Conservation (phyloP, 2,113 vertebrate species). For the Baryphthengus martii region DNA sequence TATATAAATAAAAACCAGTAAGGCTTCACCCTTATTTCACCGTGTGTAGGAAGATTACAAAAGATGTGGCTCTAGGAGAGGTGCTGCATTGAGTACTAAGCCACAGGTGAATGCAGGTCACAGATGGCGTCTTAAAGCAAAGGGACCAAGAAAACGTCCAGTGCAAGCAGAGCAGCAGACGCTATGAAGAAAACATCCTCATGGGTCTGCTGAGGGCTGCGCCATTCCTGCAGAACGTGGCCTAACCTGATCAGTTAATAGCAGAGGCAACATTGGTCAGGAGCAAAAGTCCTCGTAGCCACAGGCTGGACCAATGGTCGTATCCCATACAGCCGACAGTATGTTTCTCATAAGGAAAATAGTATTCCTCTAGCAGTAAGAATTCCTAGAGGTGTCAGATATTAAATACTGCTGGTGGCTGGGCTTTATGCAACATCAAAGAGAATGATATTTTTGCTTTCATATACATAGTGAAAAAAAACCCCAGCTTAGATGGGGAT, state of each 20-base stretch:
- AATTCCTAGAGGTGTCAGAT: neutral
- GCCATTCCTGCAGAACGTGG: neutral
- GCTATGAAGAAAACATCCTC: neutral
- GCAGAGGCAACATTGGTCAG: neutral
- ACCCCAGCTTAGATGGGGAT: neutral
- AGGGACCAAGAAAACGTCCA: neutral
- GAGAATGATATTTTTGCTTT: neutral
- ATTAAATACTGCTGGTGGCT: neutral
- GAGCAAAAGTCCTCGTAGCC: neutral
- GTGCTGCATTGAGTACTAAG: neutral
- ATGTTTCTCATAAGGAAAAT: neutral
- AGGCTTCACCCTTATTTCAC: neutral
- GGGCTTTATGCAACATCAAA: neutral
- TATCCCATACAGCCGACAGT: neutral
- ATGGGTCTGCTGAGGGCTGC: neutral
- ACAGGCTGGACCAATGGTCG: neutral
- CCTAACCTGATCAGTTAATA: neutral
- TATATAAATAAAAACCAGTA: neutral
- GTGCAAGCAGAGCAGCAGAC: neutral
- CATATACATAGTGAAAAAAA: neutral
- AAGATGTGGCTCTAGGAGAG: neutral
- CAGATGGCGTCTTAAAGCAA: rapidly evolving
- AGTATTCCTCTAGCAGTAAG: neutral
- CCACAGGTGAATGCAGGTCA: neutral
- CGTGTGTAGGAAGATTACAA: neutral